These are phyloP conservation scores for Clivina fossor DNA, from an alignment of 2,888 invertebrate species.

Conservation along the genomic window DNA sequence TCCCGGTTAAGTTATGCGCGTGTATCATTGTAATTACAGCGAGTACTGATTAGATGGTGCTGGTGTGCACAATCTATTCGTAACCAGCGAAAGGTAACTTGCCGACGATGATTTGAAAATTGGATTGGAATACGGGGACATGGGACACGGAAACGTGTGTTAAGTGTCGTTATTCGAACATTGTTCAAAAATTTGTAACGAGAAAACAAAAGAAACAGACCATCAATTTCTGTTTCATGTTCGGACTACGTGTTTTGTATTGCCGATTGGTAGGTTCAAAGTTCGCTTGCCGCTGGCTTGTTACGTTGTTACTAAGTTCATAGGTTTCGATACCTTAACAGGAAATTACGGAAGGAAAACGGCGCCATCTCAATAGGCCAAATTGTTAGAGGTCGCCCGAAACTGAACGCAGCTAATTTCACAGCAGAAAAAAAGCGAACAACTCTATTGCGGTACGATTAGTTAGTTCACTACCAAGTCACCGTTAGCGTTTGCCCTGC, in stretches of 20 bases:
- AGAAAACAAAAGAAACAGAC: constrained; percentile 18
- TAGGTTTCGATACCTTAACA: constrained; percentile 25
- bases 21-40: constrained; percentile 23
- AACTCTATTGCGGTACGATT: constrained; percentile 27
- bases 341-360: constrained; percentile 28
- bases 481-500: background rate
- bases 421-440: constrained; percentile 19
- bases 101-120: too few relatives aligned
- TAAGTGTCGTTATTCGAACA: constrained; percentile 21
- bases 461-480: constrained; percentile 3
- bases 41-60: constrained; percentile 18
- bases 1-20: constrained; percentile 9
- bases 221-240: constrained; percentile 20
- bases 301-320: constrained; percentile 15
- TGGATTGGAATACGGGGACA: too few relatives aligned
- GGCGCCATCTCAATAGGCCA: constrained; percentile 27
- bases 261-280: constrained; percentile 11
- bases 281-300: constrained; percentile 10
- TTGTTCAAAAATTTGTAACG: constrained; percentile 25
- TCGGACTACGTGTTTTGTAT: constrained; percentile 23
- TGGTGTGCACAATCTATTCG: constrained; percentile 1
- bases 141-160: too few relatives aligned
- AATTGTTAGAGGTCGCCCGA: constrained; percentile 23
- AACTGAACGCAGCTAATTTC: constrained; percentile 28
- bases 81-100: too few relatives aligned